A percentile compares a stretch with the other conserved stretches of the same genome.
Evolutionary conservation across 2,888 invertebrate genomes (phyloP).

Genomic region (Anticlea derivata): DNA sequence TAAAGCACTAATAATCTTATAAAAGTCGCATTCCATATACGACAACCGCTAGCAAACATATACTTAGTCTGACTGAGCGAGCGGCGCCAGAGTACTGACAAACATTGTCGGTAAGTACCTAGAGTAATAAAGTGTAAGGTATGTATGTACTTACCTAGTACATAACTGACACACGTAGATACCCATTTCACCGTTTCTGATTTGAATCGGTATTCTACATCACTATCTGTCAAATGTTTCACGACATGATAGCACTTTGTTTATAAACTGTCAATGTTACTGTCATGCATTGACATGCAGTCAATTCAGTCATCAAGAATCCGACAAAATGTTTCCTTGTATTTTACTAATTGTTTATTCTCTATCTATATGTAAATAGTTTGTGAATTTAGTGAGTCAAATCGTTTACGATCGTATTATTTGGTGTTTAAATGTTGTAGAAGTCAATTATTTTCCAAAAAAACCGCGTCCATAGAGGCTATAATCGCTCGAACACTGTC

Average conservation of each 20-base stretch:
- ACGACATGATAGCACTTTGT: too few relatives aligned
- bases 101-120: too few relatives aligned
- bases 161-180: too few relatives aligned
- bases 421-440: constrained; percentile 30
- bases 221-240: too few relatives aligned
- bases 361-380: constrained; percentile 18
- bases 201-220: constrained; percentile 3
- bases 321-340: constrained; percentile 24
- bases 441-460: constrained; percentile 40
- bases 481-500: constrained; percentile 66
- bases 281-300: background rate
- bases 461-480: constrained; percentile 66
- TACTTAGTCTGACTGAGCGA: too few relatives aligned
- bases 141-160: too few relatives aligned
- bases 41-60: too few relatives aligned
- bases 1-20: too few relatives aligned
- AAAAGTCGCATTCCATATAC: too few relatives aligned
- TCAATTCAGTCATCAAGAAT: constrained; percentile 7
- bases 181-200: constrained; percentile 2
- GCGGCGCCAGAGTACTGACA: too few relatives aligned
- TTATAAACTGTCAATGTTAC: too few relatives aligned
- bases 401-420: background rate
- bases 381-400: background rate
- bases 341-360: constrained; percentile 11
- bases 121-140: too few relatives aligned